Base-by-base conservation (phyloP, 2,888 invertebrate genomes). In the Seira ritae region DNA sequence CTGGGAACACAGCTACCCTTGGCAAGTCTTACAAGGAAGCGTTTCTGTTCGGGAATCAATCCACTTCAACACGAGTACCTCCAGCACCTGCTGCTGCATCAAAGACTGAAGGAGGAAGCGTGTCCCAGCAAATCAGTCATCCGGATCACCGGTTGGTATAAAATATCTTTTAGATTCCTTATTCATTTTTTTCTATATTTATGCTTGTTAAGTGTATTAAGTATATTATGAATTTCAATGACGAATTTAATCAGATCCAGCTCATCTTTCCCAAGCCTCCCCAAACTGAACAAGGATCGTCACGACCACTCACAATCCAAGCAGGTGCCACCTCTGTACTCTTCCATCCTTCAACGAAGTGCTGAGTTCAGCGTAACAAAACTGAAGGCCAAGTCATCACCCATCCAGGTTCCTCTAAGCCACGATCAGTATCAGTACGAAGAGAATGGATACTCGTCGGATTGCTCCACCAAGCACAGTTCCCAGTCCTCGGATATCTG, bases 1-100 rank as follows among this genome's bases (percentile, higher is more conserved):
- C 31, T 8, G 31, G 31, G 31, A 31, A 31, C 3, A 31, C 31
- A 4, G 31, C 31, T 4, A 31, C 31, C 8, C 31, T 37, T 1
- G 65, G 79, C 2, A 72, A 72, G 20, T 80, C 79, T n/a, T 80
- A 80, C 31, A 80, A 80, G 62, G 73, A 80, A 37, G 79, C 72
- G 8, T 80, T 70, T 20, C 24, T 80, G 24, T 80, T 67, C 22
- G 79, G 79, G 1, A 24, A 46, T 20, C 79, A 60, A 12, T 42
- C n/a, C 17, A 46, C 70, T n/a, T 31, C 31, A 31, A 31, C 2
- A 8, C 31, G 8, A 31, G 8, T 31, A 12, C 20, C 78, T n/a
- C 19, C 73, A 4, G n/a, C 73, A 12, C 20, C 77, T 23, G 55
- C 42, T 1, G 66, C 17, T 6, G 17, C 72, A 19, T 37, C 72